Base-by-base conservation (phyloP, 1,140 invertebrate genomes). In the Brachionus rotundiformis region DNA sequence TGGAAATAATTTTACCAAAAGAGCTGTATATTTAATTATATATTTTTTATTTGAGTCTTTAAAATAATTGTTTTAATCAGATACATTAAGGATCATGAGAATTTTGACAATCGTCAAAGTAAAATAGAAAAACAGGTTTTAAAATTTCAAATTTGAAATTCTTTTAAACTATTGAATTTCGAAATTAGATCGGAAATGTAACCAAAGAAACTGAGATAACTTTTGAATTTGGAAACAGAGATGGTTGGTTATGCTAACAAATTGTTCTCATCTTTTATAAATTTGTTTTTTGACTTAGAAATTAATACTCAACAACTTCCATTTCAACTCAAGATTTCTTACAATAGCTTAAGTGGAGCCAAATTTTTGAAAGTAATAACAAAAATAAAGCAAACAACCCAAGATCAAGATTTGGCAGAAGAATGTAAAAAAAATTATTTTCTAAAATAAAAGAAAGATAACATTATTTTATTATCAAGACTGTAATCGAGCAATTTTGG, bases 111-210 rank as follows among this genome's bases (percentile, higher is more conserved):
- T 11, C 13, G 47, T 54, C 47, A 44, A n/a, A 54, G 73, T 11
- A 59, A 5, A 31, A 36, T 77, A 4, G n/a, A 27, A 59, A 54
- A 54, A 54, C 19, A 73, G 19, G 68, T n/a, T n/a, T n/a, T n/a
- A n/a, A n/a, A n/a, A n/a, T n/a, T n/a, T n/a, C n/a, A n/a, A n/a
- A n/a, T n/a, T n/a, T n/a, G n/a, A n/a, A n/a, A n/a, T n/a, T n/a
- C n/a, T n/a, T n/a, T n/a, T n/a, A n/a, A n/a, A n/a, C n/a, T n/a
- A n/a, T n/a, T n/a, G n/a, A n/a, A n/a, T n/a, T n/a, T n/a, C n/a
- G n/a, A n/a, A n/a, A n/a, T n/a, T n/a, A 85, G 27, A 83, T 86
- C 79, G 87, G 87, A 7, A 87, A 87, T 83, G 86, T 86, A 1
- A 85, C 84, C 0, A 83, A 83, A 33, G 83, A 85, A 33, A 85